A percentile compares a stretch with the other conserved stretches of the same genome.
Evolutionary conservation across 2,113 vertebrate species (phyloP).

Genomic region (Monarcha castaneiventris): DNA sequence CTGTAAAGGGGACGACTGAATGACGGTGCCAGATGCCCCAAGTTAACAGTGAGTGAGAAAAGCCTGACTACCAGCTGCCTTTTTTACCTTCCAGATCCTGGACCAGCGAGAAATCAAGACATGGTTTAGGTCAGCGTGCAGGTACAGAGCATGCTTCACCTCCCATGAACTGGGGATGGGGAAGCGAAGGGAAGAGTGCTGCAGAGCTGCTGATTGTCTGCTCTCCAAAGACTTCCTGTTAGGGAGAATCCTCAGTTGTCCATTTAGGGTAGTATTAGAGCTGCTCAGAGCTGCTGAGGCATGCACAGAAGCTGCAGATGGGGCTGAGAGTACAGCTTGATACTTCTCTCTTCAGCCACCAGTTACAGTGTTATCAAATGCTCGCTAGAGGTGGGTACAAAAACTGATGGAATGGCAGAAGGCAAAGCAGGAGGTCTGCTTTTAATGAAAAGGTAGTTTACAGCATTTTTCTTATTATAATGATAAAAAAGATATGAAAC

Average conservation of each 20-base stretch:
- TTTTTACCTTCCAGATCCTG: neutral
- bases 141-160: neutral
- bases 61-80: neutral
- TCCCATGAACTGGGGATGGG: neutral
- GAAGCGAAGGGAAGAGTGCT: neutral
- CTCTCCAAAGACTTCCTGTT: neutral
- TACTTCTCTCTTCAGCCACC: neutral
- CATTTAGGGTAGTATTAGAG: conserved; percentile 36
- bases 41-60: neutral
- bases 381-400: neutral
- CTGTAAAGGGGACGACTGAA: neutral
- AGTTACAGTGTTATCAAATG: neutral
- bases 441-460: conserved; percentile 38
- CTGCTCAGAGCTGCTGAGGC: conserved; percentile 10
- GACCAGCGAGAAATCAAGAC: neutral
- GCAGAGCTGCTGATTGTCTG: neutral
- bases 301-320: conserved; percentile 16
- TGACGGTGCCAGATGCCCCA: neutral
- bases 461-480: conserved; percentile 13
- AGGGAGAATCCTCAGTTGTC: conserved; percentile 25
- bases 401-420: neutral
- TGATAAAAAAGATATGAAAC: conserved; percentile 28
- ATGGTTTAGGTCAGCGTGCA: neutral
- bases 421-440: neutral
- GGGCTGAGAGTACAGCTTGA: neutral